Evolutionary conservation across 2,888 invertebrate genomes (phyloP).

Genomic region (Phoronis australis): DNA sequence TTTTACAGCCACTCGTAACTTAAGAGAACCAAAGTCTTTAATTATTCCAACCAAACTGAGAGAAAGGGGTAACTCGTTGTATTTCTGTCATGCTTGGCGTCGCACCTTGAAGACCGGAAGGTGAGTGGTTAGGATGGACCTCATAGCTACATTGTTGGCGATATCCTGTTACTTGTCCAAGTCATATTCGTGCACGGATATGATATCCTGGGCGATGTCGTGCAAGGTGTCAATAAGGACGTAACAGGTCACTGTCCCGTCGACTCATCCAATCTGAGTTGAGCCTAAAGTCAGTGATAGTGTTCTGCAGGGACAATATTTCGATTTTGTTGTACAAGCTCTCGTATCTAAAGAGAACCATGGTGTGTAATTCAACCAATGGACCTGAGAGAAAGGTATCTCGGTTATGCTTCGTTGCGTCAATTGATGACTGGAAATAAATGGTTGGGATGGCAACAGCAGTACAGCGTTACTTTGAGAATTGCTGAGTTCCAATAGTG

Average conservation of each 20-base stretch:
- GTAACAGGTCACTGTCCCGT: constrained; percentile 42
- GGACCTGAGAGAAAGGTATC: constrained; percentile 43
- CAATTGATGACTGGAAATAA: constrained; percentile 21
- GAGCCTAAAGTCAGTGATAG: constrained; percentile 42
- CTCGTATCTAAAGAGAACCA: constrained; percentile 47
- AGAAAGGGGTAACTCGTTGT: constrained; percentile 45
- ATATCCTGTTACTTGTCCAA: too few species aligned
- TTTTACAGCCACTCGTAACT: constrained; percentile 50
- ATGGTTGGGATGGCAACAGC: constrained; percentile 30
- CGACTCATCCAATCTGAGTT: constrained; percentile 43
- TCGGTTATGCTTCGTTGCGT: constrained; percentile 33
- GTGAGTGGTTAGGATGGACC: too few species aligned
- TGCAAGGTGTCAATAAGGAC: constrained; percentile 30
- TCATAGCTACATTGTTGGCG: too few species aligned
- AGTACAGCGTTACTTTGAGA: constrained; percentile 24
- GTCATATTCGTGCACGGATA: too few species aligned
- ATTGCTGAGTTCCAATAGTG: constrained; percentile 1
- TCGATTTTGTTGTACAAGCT: constrained; percentile 49
- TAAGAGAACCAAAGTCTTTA: constrained; percentile 42
- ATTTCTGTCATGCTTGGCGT: constrained; percentile 37
- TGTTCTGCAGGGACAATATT: constrained; percentile 43
- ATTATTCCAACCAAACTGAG: constrained; percentile 39
- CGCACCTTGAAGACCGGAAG: constrained; percentile 18
- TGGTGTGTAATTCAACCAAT: constrained; percentile 38
- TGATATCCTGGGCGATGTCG: not conserved